phyloP scores from a whole-genome alignment of 2,113 vertebrate genomes.

The Anser cygnoides region DNA sequence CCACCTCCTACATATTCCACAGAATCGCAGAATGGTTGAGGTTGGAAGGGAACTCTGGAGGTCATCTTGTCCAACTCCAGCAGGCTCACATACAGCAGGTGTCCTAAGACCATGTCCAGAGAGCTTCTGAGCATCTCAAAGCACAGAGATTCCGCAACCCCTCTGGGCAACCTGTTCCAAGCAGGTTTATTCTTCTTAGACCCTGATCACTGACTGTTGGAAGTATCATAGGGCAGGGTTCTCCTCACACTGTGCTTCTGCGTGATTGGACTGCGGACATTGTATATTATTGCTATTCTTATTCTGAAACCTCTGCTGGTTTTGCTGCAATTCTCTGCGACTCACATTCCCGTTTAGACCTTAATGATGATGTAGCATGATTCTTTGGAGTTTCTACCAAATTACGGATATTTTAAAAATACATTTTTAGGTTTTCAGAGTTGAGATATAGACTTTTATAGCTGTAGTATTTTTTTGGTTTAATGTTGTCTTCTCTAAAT shows the following conservation, averaged over 20 bases:
- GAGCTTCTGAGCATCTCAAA: neutral
- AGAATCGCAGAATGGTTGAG: neutral
- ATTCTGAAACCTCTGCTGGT: neutral
- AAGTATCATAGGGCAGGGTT: neutral
- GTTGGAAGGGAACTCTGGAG: neutral
- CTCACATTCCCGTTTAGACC: neutral
- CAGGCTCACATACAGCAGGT: neutral
- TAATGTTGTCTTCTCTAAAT: neutral
- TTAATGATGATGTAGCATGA: neutral
- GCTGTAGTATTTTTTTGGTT: neutral
- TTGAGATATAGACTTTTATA: no score
- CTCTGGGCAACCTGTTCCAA: neutral
- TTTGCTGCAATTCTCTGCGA: neutral
- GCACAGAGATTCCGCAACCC: neutral
- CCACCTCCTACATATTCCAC: neutral
- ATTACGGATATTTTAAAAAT: accelerated
- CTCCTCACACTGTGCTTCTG: neutral
- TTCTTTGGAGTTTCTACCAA: neutral
- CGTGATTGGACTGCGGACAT: neutral
- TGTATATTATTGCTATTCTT: neutral
- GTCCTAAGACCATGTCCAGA: accelerated
- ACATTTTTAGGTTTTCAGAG: neutral
- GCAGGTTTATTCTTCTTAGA: neutral
- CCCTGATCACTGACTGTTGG: neutral
- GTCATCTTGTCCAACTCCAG: neutral